phyloP scores from a whole-genome alignment of 2,888 invertebrate genomes.

The Patella pellucida region DNA sequence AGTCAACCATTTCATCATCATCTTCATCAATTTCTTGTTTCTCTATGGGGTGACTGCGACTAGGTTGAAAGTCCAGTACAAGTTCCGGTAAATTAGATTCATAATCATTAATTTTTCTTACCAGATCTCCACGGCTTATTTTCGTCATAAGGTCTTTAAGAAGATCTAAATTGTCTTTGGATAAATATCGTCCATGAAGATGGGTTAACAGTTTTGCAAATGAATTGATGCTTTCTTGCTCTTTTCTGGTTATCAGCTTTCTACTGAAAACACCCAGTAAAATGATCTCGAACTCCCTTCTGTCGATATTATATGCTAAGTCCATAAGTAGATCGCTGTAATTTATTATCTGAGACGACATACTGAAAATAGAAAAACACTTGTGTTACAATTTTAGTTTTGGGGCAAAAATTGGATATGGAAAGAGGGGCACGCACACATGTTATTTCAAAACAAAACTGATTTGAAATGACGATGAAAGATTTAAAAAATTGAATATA shows the following conservation, averaged over 20 bases:
- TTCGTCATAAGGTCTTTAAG: not conserved
- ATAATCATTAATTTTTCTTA: not conserved
- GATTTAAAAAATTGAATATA: too few species aligned
- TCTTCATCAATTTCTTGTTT: not conserved
- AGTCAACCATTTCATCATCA: not conserved
- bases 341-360: not conserved
- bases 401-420: too few species aligned
- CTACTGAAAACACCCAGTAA: slow-evolving; percentile 1
- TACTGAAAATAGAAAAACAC: too few species aligned
- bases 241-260: not conserved
- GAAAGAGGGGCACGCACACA: too few species aligned
- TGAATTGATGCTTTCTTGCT: not conserved
- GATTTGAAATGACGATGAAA: too few species aligned
- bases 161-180: not conserved
- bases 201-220: not conserved
- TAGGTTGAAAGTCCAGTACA: not conserved
- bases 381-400: too few species aligned
- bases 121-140: slow-evolving; percentile 8
- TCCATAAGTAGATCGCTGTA: slow-evolving; percentile 15
- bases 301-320: not conserved
- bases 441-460: too few species aligned
- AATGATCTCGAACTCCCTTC: not conserved
- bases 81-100: not conserved
- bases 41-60: not conserved
- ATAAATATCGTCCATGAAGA: not conserved